These are phyloP conservation scores for Drosophila rubida DNA, from an alignment of 2,888 invertebrate genomes.

Conservation along the genomic window DNA sequence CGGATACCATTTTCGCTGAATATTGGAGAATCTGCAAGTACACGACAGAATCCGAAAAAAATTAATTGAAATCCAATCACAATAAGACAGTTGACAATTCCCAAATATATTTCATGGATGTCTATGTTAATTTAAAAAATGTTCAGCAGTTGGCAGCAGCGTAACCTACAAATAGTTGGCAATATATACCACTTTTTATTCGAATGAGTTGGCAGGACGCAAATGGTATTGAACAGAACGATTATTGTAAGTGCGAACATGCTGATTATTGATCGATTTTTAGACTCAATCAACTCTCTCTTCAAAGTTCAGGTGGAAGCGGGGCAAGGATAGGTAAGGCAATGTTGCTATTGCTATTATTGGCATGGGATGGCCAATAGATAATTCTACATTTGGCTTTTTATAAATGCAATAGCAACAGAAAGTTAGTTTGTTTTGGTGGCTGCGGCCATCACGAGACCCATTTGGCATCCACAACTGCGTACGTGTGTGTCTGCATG, in stretches of 20 bases:
- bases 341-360: slow-evolving; percentile 12
- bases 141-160: neutral
- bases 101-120: neutral
- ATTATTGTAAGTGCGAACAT: neutral
- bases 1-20: slow-evolving; percentile 89
- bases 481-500: slow-evolving; percentile 11
- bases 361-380: slow-evolving; percentile 3
- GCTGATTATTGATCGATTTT: neutral
- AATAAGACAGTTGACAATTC: neutral
- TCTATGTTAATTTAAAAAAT: neutral
- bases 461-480: slow-evolving; percentile 46
- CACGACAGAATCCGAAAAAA: slow-evolving; percentile 1
- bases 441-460: slow-evolving; percentile 65
- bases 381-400: slow-evolving; percentile 24
- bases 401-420: slow-evolving; percentile 23
- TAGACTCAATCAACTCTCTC: neutral
- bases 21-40: slow-evolving; percentile 79
- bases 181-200: neutral
- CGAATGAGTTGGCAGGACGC: no score
- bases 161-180: neutral
- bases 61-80: neutral
- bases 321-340: neutral
- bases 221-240: neutral
- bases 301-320: neutral
- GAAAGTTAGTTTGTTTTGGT: slow-evolving; percentile 55